These are phyloP conservation scores for Paracanthobrama guichenoti DNA, from an alignment of 2,113 vertebrate genomes.

Conservation along the genomic window DNA sequence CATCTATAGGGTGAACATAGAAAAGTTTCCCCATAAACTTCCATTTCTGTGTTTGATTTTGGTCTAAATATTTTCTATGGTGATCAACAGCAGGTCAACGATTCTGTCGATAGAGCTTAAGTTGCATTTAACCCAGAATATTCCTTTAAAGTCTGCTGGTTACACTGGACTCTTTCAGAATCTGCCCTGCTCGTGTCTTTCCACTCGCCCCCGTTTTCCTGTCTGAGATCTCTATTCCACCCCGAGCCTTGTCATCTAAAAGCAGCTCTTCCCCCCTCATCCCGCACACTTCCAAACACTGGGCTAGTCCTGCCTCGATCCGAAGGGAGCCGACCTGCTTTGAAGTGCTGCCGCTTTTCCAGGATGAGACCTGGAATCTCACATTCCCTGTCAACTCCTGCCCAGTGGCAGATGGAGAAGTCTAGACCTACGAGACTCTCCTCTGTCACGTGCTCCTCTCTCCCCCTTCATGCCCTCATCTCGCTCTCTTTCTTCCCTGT, in stretches of 20 bases:
- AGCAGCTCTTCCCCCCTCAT: neutral
- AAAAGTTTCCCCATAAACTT: neutral
- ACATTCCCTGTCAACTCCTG: constrained; percentile 65
- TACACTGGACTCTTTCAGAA: constrained; percentile 7
- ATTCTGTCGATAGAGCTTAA: neutral
- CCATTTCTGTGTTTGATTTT: neutral
- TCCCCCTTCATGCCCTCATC: neutral
- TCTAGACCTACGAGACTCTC: constrained; percentile 37
- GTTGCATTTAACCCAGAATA: neutral
- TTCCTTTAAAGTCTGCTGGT: neutral
- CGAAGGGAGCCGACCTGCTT: constrained; percentile 44
- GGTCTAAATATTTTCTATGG: neutral
- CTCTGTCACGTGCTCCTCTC: neutral
- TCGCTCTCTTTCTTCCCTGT: neutral
- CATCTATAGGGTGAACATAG: neutral
- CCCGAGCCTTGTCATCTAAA: constrained; percentile 28
- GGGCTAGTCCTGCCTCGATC: constrained; percentile 30
- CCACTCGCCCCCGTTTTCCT: constrained; percentile 41
- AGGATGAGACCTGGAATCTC: constrained; percentile 57
- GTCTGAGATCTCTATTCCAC: constrained; percentile 33
- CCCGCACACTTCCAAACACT: constrained; percentile 19
- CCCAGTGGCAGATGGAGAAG: constrained; percentile 64
- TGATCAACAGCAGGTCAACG: neutral
- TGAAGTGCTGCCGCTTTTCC: constrained; percentile 54
- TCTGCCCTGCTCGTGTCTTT: neutral